Percentiles rank a stretch among this genome's conserved stretches.
Conservation (phyloP, 2,888 invertebrate species). For the Mycalesis mineus region DNA sequence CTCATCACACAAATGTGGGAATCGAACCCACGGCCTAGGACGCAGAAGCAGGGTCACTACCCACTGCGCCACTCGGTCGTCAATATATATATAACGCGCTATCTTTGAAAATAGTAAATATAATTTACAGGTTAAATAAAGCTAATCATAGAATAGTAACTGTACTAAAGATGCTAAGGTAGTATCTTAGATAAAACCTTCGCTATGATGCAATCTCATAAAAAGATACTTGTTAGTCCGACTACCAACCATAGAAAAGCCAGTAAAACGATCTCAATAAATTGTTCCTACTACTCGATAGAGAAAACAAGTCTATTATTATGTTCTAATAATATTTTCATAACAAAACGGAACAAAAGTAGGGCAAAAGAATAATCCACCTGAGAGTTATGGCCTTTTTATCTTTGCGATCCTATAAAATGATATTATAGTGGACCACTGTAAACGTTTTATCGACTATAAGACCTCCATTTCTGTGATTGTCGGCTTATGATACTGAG, state of each 20-base stretch:
- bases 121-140: too few species aligned
- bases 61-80: too few species aligned
- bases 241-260: neutral
- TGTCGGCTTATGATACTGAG: constrained; percentile 26
- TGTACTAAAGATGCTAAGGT: too few species aligned
- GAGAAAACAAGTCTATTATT: constrained; percentile 10
- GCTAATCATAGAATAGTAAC: too few species aligned
- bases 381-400: constrained; percentile 28
- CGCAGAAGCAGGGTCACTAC: too few species aligned
- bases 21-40: too few species aligned
- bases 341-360: constrained; percentile 4
- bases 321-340: constrained; percentile 13
- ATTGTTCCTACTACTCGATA: neutral
- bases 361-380: constrained; percentile 18
- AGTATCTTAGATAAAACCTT: too few species aligned
- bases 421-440: constrained; percentile 22
- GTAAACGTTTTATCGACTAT: constrained; percentile 27
- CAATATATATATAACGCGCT: too few species aligned
- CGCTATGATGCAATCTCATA: neutral
- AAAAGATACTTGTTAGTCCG: neutral
- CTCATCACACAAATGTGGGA: too few species aligned
- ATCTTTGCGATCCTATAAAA: constrained; percentile 28
- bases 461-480: constrained; percentile 28
- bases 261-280: neutral
- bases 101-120: too few species aligned